These are phyloP conservation scores for Lucilia sericata DNA, from an alignment of 1,140 invertebrate genomes.

Conservation along the genomic window DNA sequence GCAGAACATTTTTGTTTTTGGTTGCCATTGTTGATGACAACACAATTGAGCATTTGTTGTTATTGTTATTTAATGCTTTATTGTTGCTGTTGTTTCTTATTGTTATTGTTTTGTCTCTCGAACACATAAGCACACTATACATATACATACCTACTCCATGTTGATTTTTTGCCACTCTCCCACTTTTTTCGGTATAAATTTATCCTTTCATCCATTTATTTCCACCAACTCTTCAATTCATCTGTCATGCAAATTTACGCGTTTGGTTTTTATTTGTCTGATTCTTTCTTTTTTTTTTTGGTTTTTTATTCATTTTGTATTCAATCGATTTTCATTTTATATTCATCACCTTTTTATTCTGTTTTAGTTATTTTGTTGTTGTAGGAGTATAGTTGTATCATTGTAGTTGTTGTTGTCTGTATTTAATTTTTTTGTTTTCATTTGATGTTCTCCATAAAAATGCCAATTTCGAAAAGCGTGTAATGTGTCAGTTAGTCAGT, in stretches of 20 bases:
- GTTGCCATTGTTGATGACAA: not conserved
- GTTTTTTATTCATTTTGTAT: not conserved
- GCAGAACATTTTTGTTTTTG: not conserved
- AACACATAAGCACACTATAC: not conserved
- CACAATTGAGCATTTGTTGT: slow-evolving; percentile 23
- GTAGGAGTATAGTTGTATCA: too few relatives aligned
- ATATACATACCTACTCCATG: not conserved
- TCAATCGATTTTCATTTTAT: slow-evolving; percentile 1
- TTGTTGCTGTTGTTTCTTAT: slow-evolving; percentile 1
- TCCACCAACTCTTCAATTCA: not conserved
- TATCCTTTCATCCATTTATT: not conserved
- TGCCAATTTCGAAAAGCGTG: slow-evolving; percentile 14
- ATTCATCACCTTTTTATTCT: slow-evolving; percentile 10
- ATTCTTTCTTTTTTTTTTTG: not conserved
- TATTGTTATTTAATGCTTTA: slow-evolving; percentile 6
- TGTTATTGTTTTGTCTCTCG: not conserved
- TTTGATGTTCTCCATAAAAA: slow-evolving; percentile 25
- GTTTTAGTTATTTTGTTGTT: not conserved
- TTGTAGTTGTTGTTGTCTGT: not conserved
- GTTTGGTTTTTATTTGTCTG: not conserved
- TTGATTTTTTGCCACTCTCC: not conserved
- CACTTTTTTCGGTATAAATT: not conserved
- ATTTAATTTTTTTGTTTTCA: not conserved
- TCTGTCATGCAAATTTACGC: slow-evolving; percentile 15
- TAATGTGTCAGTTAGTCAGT: not conserved